Conservation (phyloP, 1,140 invertebrate species). For the Diploscapter pachys region DNA sequence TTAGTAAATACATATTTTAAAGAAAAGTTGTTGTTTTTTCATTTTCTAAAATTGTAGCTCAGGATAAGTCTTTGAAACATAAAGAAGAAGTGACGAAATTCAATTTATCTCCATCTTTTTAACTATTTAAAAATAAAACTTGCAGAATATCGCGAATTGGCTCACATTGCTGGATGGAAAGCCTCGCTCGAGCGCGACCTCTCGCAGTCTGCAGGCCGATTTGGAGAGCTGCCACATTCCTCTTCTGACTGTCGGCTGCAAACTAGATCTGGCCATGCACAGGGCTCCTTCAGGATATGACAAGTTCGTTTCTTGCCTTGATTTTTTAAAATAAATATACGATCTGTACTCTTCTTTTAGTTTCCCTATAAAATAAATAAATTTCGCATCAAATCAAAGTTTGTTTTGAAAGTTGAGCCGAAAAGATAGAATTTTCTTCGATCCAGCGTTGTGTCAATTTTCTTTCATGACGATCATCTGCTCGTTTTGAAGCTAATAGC, state of each 20-base stretch:
- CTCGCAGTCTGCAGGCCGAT: constrained; percentile 9
- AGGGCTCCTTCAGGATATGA: constrained; percentile 19
- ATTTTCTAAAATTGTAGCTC: neutral
- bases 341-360: too few relatives aligned
- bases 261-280: constrained; percentile 21
- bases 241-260: constrained; percentile 21
- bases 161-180: constrained; percentile 29
- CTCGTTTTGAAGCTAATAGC: too few relatives aligned
- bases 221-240: constrained; percentile 32
- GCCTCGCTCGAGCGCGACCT: neutral
- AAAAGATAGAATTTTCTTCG: too few relatives aligned
- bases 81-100: too few relatives aligned
- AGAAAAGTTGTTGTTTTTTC: neutral
- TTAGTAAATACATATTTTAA: neutral
- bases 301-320: neutral
- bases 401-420: too few relatives aligned
- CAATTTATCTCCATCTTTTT: too few relatives aligned
- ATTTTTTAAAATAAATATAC: too few relatives aligned
- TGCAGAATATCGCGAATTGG: constrained; percentile 27
- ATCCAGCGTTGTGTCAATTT: too few relatives aligned
- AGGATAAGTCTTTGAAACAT: too few relatives aligned
- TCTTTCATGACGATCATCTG: too few relatives aligned
- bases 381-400: too few relatives aligned
- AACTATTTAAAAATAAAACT: neutral
- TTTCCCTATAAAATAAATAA: too few relatives aligned